phyloP scores from a whole-genome alignment of 2,113 vertebrate species.

The Corythornis madagascariensis region DNA sequence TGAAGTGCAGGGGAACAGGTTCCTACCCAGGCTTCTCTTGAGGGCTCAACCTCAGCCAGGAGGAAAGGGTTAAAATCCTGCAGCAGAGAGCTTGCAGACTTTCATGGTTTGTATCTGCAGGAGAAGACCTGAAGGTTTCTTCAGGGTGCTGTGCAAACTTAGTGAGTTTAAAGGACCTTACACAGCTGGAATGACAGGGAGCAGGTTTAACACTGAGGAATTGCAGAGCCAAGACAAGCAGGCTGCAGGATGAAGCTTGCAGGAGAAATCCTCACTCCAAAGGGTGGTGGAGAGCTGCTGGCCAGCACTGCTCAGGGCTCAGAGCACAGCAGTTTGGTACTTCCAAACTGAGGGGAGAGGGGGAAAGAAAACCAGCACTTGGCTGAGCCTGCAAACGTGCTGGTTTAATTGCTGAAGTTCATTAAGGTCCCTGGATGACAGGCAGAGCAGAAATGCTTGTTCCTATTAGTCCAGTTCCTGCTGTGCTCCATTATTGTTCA shows the following conservation, averaged over 20 bases:
- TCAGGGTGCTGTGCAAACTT: not conserved
- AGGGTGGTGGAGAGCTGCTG: not conserved
- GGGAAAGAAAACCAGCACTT: constrained; percentile 11
- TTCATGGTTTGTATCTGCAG: not conserved
- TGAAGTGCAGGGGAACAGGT: not conserved
- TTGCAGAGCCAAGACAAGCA: not conserved
- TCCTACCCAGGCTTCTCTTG: not conserved
- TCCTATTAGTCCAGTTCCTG: constrained; percentile 20
- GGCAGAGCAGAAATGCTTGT: not conserved
- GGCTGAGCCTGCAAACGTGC: constrained; percentile 44
- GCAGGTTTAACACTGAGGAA: not conserved
- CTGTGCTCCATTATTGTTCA: constrained; percentile 36
- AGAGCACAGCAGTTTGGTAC: not conserved
- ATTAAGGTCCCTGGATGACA: constrained; percentile 45
- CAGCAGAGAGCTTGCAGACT: not conserved
- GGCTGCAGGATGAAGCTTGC: not conserved
- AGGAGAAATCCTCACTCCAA: not conserved
- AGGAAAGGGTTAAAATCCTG: not conserved
- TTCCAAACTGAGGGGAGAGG: not conserved
- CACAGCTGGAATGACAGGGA: not conserved
- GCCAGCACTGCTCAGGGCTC: not conserved
- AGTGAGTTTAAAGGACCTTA: not conserved
- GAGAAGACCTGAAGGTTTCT: not conserved
- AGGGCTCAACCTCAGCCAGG: not conserved
- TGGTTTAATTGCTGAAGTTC: constrained; percentile 19